Evolutionary conservation across 2,888 invertebrate genomes (phyloP).

Genomic region (Cheilosia variabilis): DNA sequence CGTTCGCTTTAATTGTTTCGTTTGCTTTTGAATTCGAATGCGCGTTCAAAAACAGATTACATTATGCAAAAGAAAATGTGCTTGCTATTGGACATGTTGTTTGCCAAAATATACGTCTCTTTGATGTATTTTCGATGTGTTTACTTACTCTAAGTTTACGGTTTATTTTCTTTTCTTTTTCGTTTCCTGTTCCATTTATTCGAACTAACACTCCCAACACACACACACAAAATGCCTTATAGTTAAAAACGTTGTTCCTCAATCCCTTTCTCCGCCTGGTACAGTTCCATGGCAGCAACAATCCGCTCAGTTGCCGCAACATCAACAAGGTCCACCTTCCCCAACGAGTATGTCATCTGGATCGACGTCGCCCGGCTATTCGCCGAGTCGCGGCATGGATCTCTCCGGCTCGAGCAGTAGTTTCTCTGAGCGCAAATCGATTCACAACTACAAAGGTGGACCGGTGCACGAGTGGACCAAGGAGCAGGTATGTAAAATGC

Average conservation of each 20-base stretch:
- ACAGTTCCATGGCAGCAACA: constrained; percentile 87
- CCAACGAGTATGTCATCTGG: constrained; percentile 88
- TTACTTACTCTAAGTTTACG: constrained; percentile 72
- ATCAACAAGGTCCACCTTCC: constrained; percentile 86
- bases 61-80: constrained; percentile 22
- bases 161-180: constrained; percentile 74
- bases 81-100: constrained; percentile 46
- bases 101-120: constrained; percentile 38
- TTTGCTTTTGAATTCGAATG: constrained; percentile 64
- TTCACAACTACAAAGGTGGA: constrained; percentile 87
- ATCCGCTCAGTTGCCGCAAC: constrained; percentile 82
- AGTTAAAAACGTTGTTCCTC: constrained; percentile 88
- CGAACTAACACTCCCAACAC: constrained; percentile 30
- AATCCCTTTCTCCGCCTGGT: constrained; percentile 86
- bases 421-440: constrained; percentile 87
- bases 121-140: constrained; percentile 74
- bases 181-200: constrained; percentile 68
- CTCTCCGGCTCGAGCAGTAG: constrained; percentile 86
- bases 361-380: constrained; percentile 85
- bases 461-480: constrained; percentile 91
- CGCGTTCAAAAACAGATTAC: constrained; percentile 45
- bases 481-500: constrained; percentile 86
- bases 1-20: constrained; percentile 67
- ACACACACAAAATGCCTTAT: constrained; percentile 70
- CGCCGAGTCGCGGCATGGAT: constrained; percentile 85